These are phyloP conservation scores for Drosophila emarginata DNA, from an alignment of 2,888 invertebrate genomes.

Conservation along the genomic window DNA sequence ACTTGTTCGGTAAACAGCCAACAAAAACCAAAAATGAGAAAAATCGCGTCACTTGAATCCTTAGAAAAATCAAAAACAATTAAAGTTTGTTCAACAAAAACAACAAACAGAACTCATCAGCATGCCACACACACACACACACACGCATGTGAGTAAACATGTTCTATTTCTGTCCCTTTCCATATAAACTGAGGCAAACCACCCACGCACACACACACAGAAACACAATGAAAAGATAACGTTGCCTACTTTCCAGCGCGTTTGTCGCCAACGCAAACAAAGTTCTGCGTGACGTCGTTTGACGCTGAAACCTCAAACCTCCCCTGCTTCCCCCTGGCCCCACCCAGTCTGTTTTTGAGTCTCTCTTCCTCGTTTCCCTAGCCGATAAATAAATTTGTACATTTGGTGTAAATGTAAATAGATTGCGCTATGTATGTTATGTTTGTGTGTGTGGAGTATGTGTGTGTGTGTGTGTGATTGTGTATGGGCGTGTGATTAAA, in stretches of 20 bases:
- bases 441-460: too few relatives aligned
- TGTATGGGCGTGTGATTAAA: slow-evolving; percentile 73
- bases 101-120: slow-evolving; percentile 67
- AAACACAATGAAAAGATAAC: slow-evolving; percentile 56
- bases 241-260: slow-evolving; percentile 73
- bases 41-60: slow-evolving; percentile 69
- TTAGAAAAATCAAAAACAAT: slow-evolving; percentile 76
- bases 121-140: slow-evolving; percentile 47
- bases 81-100: slow-evolving; percentile 76
- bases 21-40: slow-evolving; percentile 26
- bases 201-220: slow-evolving; percentile 16
- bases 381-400: slow-evolving; percentile 76
- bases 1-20: slow-evolving; percentile 23
- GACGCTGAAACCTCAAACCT: slow-evolving; percentile 27
- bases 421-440: slow-evolving; percentile 78
- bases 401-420: slow-evolving; percentile 80
- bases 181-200: background rate
- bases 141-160: slow-evolving; percentile 67
- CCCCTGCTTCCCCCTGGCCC: background rate
- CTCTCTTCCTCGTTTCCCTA: slow-evolving; percentile 10
- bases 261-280: slow-evolving; percentile 70
- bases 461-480: slow-evolving; percentile 73
- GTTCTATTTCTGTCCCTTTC: slow-evolving; percentile 28
- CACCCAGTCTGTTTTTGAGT: background rate
- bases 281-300: slow-evolving; percentile 68